phyloP scores from a whole-genome alignment of 92 coral and sea anemone species.

The Phenganax subtilis region DNA sequence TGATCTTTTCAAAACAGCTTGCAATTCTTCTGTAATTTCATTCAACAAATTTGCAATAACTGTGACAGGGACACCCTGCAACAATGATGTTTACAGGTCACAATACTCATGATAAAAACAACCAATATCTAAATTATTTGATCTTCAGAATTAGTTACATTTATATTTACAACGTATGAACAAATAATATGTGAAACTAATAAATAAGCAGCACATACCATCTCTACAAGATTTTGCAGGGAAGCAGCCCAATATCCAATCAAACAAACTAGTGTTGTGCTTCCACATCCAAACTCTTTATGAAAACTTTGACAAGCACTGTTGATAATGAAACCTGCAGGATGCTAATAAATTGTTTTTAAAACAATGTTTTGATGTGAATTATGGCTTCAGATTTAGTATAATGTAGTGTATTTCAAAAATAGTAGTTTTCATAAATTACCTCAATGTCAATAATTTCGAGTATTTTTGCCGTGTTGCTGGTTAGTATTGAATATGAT shows the following conservation, averaged over 20 bases:
- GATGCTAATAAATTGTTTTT: conserved; percentile 54
- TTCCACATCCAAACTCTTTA: conserved; percentile 72
- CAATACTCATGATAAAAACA: not conserved
- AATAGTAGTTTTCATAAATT: not conserved
- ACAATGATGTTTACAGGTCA: not conserved
- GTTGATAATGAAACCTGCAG: conserved; percentile 85
- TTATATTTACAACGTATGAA: not conserved
- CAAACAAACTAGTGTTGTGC: conserved; percentile 81
- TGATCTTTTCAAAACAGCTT: conserved; percentile 40
- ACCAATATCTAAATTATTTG: not conserved
- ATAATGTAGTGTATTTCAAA: too few species aligned
- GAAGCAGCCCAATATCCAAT: conserved; percentile 84
- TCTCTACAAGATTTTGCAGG: conserved; percentile 54
- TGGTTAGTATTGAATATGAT: conserved; percentile 55
- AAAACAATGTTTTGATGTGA: conserved; percentile 58
- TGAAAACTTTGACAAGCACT: conserved; percentile 85
- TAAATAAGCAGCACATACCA: conserved; percentile 45
- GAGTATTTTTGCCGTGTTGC: conserved; percentile 66
- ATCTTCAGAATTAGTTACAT: not conserved
- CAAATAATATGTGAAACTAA: not conserved
- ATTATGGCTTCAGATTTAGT: conserved; percentile 21
- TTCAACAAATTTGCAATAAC: conserved; percentile 57
- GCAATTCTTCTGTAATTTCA: conserved; percentile 60
- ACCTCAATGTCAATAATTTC: conserved; percentile 80
- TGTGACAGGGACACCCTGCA: conserved; percentile 72